Evolutionary conservation across 2,797 vertebrate genomes (phyloP).

Genomic region (Hippocampus kuda): DNA sequence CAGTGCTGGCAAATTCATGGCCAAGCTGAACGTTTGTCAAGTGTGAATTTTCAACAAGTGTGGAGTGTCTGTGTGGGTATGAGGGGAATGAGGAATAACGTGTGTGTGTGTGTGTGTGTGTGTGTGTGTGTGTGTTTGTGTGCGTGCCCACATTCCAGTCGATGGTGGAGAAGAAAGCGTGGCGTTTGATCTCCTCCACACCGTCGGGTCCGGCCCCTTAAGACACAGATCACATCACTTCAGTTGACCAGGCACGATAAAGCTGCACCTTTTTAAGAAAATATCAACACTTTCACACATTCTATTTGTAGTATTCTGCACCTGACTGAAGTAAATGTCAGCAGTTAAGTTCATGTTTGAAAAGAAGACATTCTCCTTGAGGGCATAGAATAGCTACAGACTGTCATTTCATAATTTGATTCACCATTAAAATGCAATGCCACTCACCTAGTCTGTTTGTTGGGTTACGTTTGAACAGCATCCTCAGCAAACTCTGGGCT

Average conservation of each 20-base stretch:
- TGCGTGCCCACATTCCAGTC: constrained; percentile 92
- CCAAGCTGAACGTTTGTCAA: constrained; percentile 55
- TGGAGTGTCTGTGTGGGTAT: constrained; percentile 28
- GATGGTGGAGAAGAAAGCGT: constrained; percentile 93
- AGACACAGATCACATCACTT: constrained; percentile 39
- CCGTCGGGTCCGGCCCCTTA: constrained; percentile 91
- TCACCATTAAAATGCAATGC: neutral
- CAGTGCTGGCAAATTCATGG: constrained; percentile 43
- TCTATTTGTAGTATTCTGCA: constrained; percentile 12
- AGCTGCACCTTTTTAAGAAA: constrained; percentile 23
- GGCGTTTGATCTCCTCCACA: constrained; percentile 97
- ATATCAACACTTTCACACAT: constrained; percentile 29
- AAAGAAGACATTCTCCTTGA: constrained; percentile 3
- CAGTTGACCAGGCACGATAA: constrained; percentile 27
- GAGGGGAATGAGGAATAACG: constrained; percentile 20
- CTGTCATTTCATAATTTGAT: no score
- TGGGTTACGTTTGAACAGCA: constrained; percentile 97
- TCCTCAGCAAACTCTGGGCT: constrained; percentile 93
- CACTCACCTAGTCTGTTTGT: constrained; percentile 86
- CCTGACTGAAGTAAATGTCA: constrained; percentile 27
- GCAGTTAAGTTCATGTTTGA: constrained; percentile 24
- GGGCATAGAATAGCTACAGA: neutral
- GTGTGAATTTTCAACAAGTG: constrained; percentile 63
- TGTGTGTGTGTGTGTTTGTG: constrained; percentile 17
- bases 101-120: constrained; percentile 19